phyloP scores from a whole-genome alignment of 2,888 invertebrate species.

The Dynastes hyllus region DNA sequence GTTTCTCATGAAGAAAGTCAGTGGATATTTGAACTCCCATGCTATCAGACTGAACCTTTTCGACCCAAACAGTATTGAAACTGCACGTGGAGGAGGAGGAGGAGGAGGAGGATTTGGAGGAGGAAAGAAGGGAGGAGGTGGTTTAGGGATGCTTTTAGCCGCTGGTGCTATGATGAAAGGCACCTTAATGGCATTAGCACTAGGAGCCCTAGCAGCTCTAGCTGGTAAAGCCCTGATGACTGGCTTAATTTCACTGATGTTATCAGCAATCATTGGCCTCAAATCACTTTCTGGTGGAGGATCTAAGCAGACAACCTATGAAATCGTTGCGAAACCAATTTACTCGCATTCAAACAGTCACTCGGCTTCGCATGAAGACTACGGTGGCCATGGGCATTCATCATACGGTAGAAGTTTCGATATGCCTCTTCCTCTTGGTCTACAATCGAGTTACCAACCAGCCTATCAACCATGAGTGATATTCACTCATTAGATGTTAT shows the following conservation, averaged over 20 bases:
- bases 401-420: slow-evolving; percentile 75
- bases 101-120: slow-evolving; percentile 66
- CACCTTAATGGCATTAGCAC: slow-evolving; percentile 80
- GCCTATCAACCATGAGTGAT: slow-evolving; percentile 78
- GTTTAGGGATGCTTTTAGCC: slow-evolving; percentile 71
- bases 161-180: slow-evolving; percentile 78
- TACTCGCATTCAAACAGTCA: slow-evolving; percentile 83
- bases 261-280: slow-evolving; percentile 85
- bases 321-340: slow-evolving; percentile 88
- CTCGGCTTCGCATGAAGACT: slow-evolving; percentile 78
- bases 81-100: slow-evolving; percentile 74
- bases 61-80: slow-evolving; percentile 74
- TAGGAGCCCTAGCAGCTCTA: slow-evolving; percentile 83
- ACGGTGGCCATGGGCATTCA: slow-evolving; percentile 70
- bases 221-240: slow-evolving; percentile 91
- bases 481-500: slow-evolving; percentile 53
- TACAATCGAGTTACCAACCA: slow-evolving; percentile 77
- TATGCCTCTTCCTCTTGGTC: slow-evolving; percentile 67
- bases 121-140: slow-evolving; percentile 74
- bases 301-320: slow-evolving; percentile 84
- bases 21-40: slow-evolving; percentile 82
- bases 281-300: slow-evolving; percentile 81
- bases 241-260: slow-evolving; percentile 84
- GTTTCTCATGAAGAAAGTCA: slow-evolving; percentile 81
- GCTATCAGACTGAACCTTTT: slow-evolving; percentile 82